Percentiles rank a stretch among this genome's conserved stretches.
phyloP scores from a whole-genome alignment of 2,113 vertebrate species.

The Tauraco erythrolophus region DNA sequence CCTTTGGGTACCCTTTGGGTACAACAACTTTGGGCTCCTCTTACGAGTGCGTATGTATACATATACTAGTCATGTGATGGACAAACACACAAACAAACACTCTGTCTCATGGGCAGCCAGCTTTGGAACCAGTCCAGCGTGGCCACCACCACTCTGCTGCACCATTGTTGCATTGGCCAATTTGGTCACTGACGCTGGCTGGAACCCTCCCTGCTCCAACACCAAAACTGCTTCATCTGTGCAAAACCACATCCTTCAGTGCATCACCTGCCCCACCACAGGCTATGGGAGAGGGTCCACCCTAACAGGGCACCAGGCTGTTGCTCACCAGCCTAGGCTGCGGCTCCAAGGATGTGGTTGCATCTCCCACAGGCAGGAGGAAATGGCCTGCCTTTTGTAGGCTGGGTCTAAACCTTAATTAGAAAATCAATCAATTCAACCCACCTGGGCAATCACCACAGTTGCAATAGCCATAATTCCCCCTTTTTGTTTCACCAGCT shows the following conservation, averaged over 20 bases:
- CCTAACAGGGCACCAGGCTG: not conserved
- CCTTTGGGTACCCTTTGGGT: not conserved
- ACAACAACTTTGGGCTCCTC: too few relatives aligned
- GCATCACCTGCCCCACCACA: fast-evolving
- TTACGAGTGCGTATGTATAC: fast-evolving
- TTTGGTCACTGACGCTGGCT: not conserved
- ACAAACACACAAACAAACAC: not conserved
- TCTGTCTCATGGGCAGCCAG: not conserved
- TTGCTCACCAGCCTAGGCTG: too few relatives aligned
- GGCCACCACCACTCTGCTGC: not conserved
- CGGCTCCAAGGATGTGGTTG: too few relatives aligned
- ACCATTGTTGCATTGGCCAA: not conserved
- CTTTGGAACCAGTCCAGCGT: not conserved
- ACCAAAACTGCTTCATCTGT: not conserved
- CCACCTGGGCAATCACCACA: too few relatives aligned
- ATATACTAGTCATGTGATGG: fast-evolving
- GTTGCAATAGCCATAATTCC: too few relatives aligned
- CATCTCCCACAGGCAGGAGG: too few relatives aligned
- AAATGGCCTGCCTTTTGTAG: too few relatives aligned
- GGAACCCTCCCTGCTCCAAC: not conserved
- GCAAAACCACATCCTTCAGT: not conserved
- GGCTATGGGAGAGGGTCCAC: not conserved
- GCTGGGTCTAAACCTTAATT: too few relatives aligned
- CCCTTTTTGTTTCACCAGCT: too few relatives aligned
- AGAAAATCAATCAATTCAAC: too few relatives aligned